Evolutionary conservation across 30 jellyfish, hydroid and myxozoan species (phyloP).

Genomic region (Cassiopea xamachana): DNA sequence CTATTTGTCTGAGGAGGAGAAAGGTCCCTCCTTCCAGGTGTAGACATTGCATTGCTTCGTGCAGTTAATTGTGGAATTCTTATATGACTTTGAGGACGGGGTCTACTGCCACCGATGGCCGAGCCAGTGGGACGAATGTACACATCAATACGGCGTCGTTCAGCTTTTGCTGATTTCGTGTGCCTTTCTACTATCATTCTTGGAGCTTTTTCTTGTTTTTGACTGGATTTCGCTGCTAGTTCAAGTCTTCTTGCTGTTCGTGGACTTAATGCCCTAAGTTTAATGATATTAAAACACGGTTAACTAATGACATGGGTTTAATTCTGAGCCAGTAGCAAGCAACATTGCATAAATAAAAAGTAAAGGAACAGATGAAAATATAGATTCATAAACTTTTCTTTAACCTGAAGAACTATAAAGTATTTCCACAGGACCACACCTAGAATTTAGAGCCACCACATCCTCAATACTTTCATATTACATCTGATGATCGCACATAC

Average conservation of each 20-base stretch:
- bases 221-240: constrained; percentile 14
- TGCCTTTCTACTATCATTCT: constrained; percentile 33
- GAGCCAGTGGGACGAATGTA: constrained; percentile 60
- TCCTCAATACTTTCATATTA: too few relatives aligned
- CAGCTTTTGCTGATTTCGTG: constrained; percentile 69
- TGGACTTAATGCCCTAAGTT: constrained; percentile 53
- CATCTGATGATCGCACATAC: too few relatives aligned
- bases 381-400: too few relatives aligned
- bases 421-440: too few relatives aligned
- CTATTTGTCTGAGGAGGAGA: constrained; percentile 26
- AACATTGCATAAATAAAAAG: too few relatives aligned
- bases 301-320: too few relatives aligned
- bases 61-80: constrained; percentile 25
- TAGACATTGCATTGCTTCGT: constrained; percentile 39
- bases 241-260: constrained; percentile 35
- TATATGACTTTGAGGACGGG: constrained; percentile 54
- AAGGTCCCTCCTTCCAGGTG: constrained; percentile 40
- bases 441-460: too few relatives aligned
- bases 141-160: constrained; percentile 61
- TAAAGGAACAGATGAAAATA: too few relatives aligned
- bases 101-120: constrained; percentile 28
- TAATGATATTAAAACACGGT: too few relatives aligned
- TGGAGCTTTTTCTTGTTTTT: constrained; percentile 1
- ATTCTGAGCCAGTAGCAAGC: too few relatives aligned
- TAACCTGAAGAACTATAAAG: too few relatives aligned